Percentiles rank a stretch among this genome's conserved stretches.
Evolutionary conservation across 2,888 invertebrate species (phyloP).

Genomic region (Acrobasis consociella): DNA sequence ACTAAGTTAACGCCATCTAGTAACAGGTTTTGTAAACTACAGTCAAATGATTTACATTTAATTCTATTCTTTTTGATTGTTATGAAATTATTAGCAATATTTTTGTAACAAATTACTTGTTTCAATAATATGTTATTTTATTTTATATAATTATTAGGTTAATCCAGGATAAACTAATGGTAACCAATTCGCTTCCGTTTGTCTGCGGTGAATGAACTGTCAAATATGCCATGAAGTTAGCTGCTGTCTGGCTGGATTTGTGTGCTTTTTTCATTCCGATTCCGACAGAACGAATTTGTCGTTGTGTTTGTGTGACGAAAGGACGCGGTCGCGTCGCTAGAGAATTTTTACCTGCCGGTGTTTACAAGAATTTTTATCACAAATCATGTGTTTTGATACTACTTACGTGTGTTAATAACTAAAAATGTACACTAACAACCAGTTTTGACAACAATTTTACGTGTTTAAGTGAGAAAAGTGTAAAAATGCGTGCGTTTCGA

Average conservation of each 20-base stretch:
- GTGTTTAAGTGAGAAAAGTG: conserved; percentile 32
- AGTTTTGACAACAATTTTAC: neutral
- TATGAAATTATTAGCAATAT: too few species aligned
- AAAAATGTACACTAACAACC: neutral
- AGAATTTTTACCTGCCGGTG: neutral
- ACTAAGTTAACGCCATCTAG: conserved; percentile 27
- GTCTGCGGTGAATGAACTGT: conserved; percentile 69
- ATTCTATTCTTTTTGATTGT: neutral
- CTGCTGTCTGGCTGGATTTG: conserved; percentile 59
- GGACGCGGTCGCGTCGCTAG: neutral
- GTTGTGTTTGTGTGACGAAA: conserved; percentile 47
- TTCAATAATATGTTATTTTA: too few species aligned
- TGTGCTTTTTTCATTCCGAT: conserved; percentile 46
- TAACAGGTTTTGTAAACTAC: neutral
- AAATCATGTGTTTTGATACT: conserved; percentile 6
- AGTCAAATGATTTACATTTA: neutral
- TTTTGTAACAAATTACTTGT: too few species aligned
- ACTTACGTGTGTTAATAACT: conserved; percentile 1
- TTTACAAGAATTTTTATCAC: neutral
- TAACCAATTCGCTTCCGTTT: conserved; percentile 39
- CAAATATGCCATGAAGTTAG: conserved; percentile 73
- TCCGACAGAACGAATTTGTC: too few species aligned
- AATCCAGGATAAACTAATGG: neutral
- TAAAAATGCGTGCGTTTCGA: conserved; percentile 64
- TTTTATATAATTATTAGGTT: too few species aligned